Percentiles rank a stretch among this genome's conserved stretches.
phyloP scores from a whole-genome alignment of 2,797 vertebrate species.

The Diglossa cyanea region DNA sequence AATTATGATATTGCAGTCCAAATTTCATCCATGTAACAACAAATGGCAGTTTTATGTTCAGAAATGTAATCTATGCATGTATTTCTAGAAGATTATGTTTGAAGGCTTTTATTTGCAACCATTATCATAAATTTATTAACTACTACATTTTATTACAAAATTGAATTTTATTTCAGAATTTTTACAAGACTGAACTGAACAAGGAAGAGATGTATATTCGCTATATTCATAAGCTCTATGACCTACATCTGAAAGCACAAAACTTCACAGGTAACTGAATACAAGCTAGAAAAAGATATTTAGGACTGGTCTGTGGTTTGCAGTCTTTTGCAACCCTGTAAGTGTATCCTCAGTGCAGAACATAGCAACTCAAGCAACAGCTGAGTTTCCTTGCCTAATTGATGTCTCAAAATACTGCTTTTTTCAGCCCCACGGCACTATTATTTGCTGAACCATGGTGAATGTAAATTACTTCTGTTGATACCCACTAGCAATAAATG shows the following conservation, averaged over 20 bases:
- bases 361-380: not conserved
- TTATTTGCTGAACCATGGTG: not conserved
- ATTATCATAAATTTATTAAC: not conserved
- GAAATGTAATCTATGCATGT: not conserved
- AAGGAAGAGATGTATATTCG: slow-evolving; percentile 99
- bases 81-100: not conserved
- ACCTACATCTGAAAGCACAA: slow-evolving; percentile 96
- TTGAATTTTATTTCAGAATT: slow-evolving; percentile 83
- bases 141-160: not conserved
- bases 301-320: not conserved
- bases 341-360: not conserved
- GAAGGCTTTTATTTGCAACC: not conserved
- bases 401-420: not conserved
- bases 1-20: not conserved
- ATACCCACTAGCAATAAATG: not conserved
- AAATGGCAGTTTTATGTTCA: not conserved
- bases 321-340: not conserved
- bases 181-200: slow-evolving; percentile 98
- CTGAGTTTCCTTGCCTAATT: not conserved
- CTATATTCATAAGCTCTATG: slow-evolving; percentile 98
- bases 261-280: slow-evolving; percentile 92
- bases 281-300: not conserved
- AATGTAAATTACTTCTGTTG: not conserved
- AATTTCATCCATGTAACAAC: not conserved
- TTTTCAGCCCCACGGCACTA: not conserved